Evolutionary conservation across 1,140 invertebrate species (phyloP).

Genomic region (Rhyzopertha dominica): DNA sequence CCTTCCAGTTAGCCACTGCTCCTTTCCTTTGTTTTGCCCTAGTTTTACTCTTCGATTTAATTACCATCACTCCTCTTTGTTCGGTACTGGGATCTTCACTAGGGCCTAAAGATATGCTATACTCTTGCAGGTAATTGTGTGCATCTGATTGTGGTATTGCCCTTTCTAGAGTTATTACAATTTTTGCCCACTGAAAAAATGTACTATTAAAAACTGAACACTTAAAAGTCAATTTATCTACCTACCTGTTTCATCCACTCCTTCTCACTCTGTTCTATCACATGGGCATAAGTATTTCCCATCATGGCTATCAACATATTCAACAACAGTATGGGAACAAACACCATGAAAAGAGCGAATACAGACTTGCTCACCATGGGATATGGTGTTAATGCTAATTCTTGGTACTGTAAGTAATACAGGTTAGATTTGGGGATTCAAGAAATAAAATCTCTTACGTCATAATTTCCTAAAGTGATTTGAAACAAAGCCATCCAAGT

Average conservation of each 20-base stretch:
- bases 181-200: conserved; percentile 86
- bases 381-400: conserved; percentile 84
- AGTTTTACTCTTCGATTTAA: conserved; percentile 95
- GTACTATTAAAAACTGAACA: not conserved
- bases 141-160: conserved; percentile 85
- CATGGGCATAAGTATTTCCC: conserved; percentile 96
- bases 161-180: conserved; percentile 90
- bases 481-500: conserved; percentile 98
- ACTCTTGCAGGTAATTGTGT: conserved; percentile 87
- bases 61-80: conserved; percentile 92
- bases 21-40: conserved; percentile 93
- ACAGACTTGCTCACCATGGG: conserved; percentile 88
- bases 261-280: conserved; percentile 97
- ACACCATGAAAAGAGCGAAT: conserved; percentile 95
- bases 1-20: conserved; percentile 97
- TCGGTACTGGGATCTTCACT: conserved; percentile 75
- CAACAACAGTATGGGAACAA: conserved; percentile 91
- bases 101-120: conserved; percentile 86
- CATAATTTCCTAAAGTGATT: conserved; percentile 96
- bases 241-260: conserved; percentile 95
- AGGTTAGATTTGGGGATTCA: conserved; percentile 1
- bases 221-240: not conserved
- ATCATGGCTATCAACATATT: conserved; percentile 99
- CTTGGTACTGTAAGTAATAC: conserved; percentile 74
- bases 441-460: conserved; percentile 59